Evolutionary conservation across 2,888 invertebrate genomes (phyloP).

Genomic region (Hedya salicella): DNA sequence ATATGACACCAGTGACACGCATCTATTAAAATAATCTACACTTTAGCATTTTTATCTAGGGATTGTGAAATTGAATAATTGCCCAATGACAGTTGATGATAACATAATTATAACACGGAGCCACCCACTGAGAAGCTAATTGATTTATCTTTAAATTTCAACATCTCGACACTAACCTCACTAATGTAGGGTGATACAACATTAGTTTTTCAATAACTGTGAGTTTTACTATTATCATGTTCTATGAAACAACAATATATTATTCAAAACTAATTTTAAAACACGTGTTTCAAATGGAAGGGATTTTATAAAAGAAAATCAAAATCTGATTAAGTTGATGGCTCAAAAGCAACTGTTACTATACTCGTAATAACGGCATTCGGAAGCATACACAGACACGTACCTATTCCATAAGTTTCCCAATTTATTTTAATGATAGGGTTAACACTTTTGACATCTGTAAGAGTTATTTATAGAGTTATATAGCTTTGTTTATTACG

Average conservation of each 20-base stretch:
- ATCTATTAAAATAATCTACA: conserved; percentile 39
- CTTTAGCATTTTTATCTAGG: conserved; percentile 40
- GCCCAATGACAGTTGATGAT: conserved; percentile 53
- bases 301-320: background rate
- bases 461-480: too few species aligned
- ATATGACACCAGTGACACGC: conserved; percentile 28
- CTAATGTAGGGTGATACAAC: background rate
- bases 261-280: background rate
- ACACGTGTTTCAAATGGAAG: background rate
- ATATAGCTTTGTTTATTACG: conserved; percentile 9
- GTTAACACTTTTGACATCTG: conserved; percentile 17
- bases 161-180: conserved; percentile 40
- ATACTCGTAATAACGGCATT: background rate
- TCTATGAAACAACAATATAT: background rate
- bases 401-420: background rate
- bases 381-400: background rate
- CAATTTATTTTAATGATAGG: conserved; percentile 10
- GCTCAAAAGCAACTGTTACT: background rate
- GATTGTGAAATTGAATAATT: conserved; percentile 51
- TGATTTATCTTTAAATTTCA: conserved; percentile 58
- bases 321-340: background rate
- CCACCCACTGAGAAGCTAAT: conserved; percentile 62
- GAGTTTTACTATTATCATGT: background rate
- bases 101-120: conserved; percentile 56
- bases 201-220: background rate